Evolutionary conservation across 2,888 invertebrate genomes (phyloP).

Genomic region (Periphyllus acericola): DNA sequence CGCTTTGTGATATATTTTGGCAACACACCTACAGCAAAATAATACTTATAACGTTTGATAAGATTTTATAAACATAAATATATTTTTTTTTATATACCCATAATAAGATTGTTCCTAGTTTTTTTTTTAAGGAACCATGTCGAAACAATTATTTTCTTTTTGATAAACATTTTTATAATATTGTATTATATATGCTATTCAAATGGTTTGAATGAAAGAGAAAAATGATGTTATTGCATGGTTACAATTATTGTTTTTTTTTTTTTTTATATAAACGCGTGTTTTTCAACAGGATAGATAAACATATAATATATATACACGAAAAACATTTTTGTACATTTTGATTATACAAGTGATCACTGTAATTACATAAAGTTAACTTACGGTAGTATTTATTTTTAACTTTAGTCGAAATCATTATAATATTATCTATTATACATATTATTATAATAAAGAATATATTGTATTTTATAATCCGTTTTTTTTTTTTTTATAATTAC

Average conservation of each 20-base stretch:
- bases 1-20: conserved; percentile 42
- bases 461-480: background rate
- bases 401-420: background rate
- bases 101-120: conserved; percentile 51
- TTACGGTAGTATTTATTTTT: background rate
- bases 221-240: background rate
- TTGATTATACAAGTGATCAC: background rate
- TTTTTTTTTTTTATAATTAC: background rate
- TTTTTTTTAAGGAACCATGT: conserved; percentile 25
- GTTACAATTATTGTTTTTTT: background rate
- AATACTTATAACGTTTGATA: background rate
- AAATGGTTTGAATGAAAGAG: background rate
- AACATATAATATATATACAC: background rate
- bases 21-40: background rate
- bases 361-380: background rate
- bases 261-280: background rate
- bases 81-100: background rate
- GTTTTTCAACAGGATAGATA: background rate
- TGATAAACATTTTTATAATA: background rate
- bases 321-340: background rate
- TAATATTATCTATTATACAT: background rate
- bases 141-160: background rate
- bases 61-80: conserved; percentile 1
- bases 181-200: background rate
- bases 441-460: background rate